Conservation (phyloP, 2,113 vertebrate genomes). For the Cryptotis parvus region DNA sequence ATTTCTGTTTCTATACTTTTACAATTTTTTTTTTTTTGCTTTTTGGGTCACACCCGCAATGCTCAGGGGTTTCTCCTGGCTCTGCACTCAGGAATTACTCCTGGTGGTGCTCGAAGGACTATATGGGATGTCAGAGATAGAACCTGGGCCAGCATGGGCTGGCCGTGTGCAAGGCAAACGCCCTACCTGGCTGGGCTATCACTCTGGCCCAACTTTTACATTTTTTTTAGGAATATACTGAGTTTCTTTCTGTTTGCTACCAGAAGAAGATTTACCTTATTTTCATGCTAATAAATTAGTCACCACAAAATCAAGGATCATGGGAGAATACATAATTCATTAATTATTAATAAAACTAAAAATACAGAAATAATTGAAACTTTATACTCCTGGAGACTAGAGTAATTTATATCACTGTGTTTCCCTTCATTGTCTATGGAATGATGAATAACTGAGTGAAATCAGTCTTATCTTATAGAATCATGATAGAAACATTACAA, state of each 20-base stretch:
- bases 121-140: too few species aligned
- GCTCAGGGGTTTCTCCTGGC: too few species aligned
- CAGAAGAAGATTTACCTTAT: neutral
- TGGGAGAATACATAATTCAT: neutral
- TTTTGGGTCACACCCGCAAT: too few species aligned
- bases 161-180: too few species aligned
- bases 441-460: neutral
- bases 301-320: neutral
- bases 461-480: neutral
- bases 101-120: too few species aligned
- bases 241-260: neutral
- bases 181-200: too few species aligned
- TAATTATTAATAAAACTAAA: neutral
- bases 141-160: too few species aligned
- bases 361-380: neutral
- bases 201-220: too few species aligned
- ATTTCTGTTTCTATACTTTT: neutral
- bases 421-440: neutral
- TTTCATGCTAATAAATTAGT: neutral
- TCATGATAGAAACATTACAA: neutral
- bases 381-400: neutral
- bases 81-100: too few species aligned
- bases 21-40: too few species aligned
- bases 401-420: too few species aligned
- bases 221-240: neutral